Evolutionary conservation across 2,113 vertebrate genomes (phyloP).

Genomic region (Psilopsiagon aymara): DNA sequence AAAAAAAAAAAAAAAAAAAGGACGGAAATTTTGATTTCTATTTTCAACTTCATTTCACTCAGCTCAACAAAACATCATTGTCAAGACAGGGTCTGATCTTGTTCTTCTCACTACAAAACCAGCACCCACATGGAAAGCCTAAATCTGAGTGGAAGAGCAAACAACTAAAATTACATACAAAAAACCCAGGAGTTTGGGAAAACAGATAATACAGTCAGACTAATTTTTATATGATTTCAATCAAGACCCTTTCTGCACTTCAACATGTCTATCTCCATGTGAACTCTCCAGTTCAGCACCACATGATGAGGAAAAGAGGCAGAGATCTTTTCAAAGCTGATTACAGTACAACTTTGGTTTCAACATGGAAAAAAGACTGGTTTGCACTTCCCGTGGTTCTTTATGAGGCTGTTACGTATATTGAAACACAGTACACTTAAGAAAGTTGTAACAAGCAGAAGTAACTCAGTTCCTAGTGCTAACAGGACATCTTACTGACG

Average conservation of each 20-base stretch:
- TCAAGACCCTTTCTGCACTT: conserved; percentile 3
- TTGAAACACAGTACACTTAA: neutral
- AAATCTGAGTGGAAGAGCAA: neutral
- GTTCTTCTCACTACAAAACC: neutral
- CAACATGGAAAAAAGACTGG: neutral
- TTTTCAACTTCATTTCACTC: neutral
- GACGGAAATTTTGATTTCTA: neutral
- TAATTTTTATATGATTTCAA: neutral
- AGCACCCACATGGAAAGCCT: neutral
- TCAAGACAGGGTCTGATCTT: neutral
- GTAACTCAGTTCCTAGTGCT: conserved; percentile 43
- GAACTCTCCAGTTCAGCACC: neutral
- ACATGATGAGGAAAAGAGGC: neutral
- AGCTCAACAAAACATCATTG: neutral
- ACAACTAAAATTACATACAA: neutral
- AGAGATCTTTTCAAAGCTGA: conserved; percentile 6
- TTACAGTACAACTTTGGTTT: neutral
- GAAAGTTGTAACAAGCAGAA: conserved; percentile 50
- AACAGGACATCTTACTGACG: neutral
- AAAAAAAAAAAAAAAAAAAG: neutral
- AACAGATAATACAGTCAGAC: neutral
- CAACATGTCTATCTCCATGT: neutral
- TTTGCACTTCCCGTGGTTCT: neutral
- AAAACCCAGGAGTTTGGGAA: neutral
- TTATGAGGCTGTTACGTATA: neutral